Conservation (phyloP, 2,888 invertebrate genomes). For the Sialis fuliginosa region DNA sequence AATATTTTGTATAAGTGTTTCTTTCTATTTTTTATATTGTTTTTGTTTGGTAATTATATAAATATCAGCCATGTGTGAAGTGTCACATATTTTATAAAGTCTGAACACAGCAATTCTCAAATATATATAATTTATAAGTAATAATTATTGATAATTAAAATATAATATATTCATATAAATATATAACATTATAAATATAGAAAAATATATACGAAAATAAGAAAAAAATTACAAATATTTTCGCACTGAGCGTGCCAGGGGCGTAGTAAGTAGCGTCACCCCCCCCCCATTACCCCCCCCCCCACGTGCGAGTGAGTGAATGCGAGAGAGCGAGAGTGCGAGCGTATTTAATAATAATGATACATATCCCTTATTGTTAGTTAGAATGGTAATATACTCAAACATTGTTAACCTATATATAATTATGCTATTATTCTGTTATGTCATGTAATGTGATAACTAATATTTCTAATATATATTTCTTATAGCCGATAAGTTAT, state of each 20-base stretch:
- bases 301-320: no score
- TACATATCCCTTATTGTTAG: constrained; percentile 25
- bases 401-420: constrained; percentile 21
- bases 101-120: constrained; percentile 30
- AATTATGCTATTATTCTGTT: constrained; percentile 30
- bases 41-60: constrained; percentile 1
- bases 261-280: no score
- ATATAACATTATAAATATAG: constrained; percentile 15
- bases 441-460: constrained; percentile 25
- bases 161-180: constrained; percentile 14
- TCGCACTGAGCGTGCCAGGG: constrained; percentile 7
- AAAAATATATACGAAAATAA: constrained; percentile 14
- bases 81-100: constrained; percentile 26
- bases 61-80: constrained; percentile 13
- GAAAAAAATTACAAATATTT: constrained; percentile 16
- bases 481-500: constrained; percentile 25
- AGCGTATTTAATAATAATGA: constrained; percentile 20
- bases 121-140: constrained; percentile 25
- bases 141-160: constrained; percentile 12
- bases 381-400: constrained; percentile 6
- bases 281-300: neutral
- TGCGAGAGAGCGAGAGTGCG: no score
- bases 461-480: constrained; percentile 18
- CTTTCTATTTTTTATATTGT: neutral
- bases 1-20: no score